Percentiles rank a stretch among this genome's conserved stretches.
phyloP scores from a whole-genome alignment of 2,888 invertebrate genomes.

The Tigriopus californicus region DNA sequence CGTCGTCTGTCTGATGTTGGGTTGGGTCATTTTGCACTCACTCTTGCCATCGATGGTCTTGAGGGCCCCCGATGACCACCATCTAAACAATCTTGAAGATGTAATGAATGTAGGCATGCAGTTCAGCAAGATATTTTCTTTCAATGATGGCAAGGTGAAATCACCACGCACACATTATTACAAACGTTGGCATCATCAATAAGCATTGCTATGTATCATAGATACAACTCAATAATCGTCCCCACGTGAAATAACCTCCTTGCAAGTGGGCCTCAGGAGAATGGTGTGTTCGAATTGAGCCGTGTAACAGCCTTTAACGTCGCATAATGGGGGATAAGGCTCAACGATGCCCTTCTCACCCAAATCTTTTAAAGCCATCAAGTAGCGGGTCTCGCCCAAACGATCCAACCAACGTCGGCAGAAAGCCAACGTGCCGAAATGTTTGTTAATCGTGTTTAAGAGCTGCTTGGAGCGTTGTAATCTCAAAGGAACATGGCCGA shows the following conservation, averaged over 20 bases:
- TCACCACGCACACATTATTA: too few relatives aligned
- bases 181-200: too few relatives aligned
- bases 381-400: conserved; percentile 85
- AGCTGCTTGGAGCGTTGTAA: conserved; percentile 81
- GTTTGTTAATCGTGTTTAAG: conserved; percentile 77
- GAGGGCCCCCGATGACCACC: too few relatives aligned
- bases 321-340: conserved; percentile 93
- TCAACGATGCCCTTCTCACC: conserved; percentile 96
- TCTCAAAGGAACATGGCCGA: conserved; percentile 31
- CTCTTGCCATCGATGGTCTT: too few relatives aligned
- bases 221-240: conserved; percentile 56
- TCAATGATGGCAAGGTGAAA: too few relatives aligned
- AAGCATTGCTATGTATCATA: too few relatives aligned
- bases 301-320: conserved; percentile 90
- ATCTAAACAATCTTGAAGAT: too few relatives aligned
- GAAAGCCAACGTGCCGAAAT: conserved; percentile 93
- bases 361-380: conserved; percentile 93
- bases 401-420: conserved; percentile 98
- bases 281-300: conserved; percentile 99
- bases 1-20: too few relatives aligned
- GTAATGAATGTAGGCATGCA: too few relatives aligned
- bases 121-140: too few relatives aligned
- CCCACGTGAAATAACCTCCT: conserved; percentile 91
- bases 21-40: too few relatives aligned
- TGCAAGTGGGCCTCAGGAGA: conserved; percentile 88